Conservation (phyloP, 2,888 invertebrate genomes). For the Ophioninae sp. region DNA sequence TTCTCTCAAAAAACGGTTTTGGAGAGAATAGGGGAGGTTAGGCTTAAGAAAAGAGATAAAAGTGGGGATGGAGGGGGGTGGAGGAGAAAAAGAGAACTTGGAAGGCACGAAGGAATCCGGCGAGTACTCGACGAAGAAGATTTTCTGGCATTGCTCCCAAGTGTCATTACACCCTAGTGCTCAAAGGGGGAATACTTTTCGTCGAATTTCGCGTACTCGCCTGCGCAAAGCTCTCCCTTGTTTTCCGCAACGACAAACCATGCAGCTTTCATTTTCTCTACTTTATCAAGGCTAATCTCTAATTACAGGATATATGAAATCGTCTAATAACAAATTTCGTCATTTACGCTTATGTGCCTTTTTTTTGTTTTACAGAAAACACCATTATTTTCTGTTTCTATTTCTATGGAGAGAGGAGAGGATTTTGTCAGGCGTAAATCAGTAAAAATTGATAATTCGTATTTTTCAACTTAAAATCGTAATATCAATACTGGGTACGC, state of each 20-base stretch:
- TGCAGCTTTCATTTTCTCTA: slow-evolving; percentile 34
- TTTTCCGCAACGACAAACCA: slow-evolving; percentile 52
- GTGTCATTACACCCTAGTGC: slow-evolving; percentile 69
- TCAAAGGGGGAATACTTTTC: slow-evolving; percentile 42
- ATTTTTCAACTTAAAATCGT: no score
- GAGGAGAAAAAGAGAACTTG: slow-evolving; percentile 8
- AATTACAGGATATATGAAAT: slow-evolving; percentile 7
- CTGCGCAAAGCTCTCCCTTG: slow-evolving; percentile 10
- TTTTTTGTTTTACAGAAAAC: no score
- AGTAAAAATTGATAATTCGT: no score
- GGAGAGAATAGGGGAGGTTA: neutral
- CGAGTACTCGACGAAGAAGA: slow-evolving; percentile 44
- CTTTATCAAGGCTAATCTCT: slow-evolving; percentile 34
- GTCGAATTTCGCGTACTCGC: slow-evolving; percentile 23
- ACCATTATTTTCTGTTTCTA: neutral
- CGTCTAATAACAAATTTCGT: slow-evolving; percentile 24
- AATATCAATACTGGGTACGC: no score
- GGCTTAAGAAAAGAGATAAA: neutral
- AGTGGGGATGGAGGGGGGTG: neutral
- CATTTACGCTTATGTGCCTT: neutral
- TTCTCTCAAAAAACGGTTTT: no score
- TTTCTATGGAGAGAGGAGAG: no score
- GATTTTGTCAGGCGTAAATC: no score
- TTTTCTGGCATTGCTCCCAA: slow-evolving; percentile 67
- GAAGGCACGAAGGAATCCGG: slow-evolving; percentile 46